Evolutionary conservation across 2,797 vertebrate genomes (phyloP).

Genomic region (Nannoperca obscura): DNA sequence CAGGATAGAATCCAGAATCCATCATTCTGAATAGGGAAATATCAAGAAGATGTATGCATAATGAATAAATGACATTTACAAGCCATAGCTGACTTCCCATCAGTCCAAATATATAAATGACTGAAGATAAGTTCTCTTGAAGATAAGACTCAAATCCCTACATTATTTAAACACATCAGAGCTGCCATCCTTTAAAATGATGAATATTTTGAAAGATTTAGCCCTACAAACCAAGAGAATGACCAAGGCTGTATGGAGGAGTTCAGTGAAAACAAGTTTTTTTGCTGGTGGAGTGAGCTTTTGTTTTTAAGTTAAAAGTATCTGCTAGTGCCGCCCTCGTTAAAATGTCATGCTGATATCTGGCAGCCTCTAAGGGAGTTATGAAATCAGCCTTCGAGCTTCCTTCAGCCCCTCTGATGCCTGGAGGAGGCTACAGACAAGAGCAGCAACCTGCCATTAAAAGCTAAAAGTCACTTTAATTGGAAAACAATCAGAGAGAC

Average conservation of each 20-base stretch:
- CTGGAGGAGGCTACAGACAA: conserved; percentile 28
- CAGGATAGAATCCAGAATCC: too few species aligned
- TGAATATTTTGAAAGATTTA: conserved; percentile 60
- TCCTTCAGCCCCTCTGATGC: conserved; percentile 21
- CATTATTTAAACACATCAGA: conserved; percentile 45
- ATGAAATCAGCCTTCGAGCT: conserved; percentile 42
- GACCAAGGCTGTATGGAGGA: conserved; percentile 3
- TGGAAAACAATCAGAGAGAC: conserved; percentile 18
- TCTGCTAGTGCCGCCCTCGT: conserved; percentile 32
- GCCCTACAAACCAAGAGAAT: conserved; percentile 9
- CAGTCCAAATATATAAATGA: background rate
- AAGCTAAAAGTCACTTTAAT: conserved; percentile 15
- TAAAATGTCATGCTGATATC: conserved; percentile 65
- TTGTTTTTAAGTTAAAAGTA: conserved; percentile 49
- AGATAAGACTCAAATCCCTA: conserved; percentile 6
- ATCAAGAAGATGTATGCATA: background rate
- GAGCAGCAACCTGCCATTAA: conserved; percentile 41
- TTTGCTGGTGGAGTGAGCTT: background rate
- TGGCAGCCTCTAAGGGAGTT: conserved; percentile 36
- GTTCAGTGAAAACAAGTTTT: conserved; percentile 17
- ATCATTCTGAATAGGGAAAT: too few species aligned
- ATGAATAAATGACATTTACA: background rate
- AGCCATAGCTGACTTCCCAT: background rate
- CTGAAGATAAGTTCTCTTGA: background rate
- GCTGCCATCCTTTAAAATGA: conserved; percentile 8